Percentiles rank a stretch among this genome's conserved stretches.
Conservation (phyloP, 2,888 invertebrate species). For the Myopa tessellatipennis region DNA sequence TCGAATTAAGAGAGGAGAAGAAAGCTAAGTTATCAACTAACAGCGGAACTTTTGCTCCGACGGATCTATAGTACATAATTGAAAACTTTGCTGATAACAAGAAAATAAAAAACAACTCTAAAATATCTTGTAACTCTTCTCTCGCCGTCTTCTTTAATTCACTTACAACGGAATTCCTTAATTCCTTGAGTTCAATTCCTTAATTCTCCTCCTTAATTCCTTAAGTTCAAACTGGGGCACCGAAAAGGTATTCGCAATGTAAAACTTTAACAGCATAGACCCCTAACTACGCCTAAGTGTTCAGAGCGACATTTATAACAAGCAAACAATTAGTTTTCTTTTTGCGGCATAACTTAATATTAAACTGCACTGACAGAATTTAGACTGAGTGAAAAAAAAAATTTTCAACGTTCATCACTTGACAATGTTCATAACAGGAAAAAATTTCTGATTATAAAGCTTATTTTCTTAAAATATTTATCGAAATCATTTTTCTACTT, state of each 20-base stretch:
- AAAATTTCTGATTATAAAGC: too few species aligned
- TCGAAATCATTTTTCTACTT: too few species aligned
- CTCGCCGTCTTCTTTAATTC: neutral
- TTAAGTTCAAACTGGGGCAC: constrained; percentile 1
- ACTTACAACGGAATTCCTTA: too few species aligned
- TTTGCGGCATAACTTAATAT: too few species aligned
- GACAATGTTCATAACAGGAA: too few species aligned
- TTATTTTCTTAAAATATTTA: too few species aligned
- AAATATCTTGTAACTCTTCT: too few species aligned
- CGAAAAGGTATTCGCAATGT: constrained; percentile 11
- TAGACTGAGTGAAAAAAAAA: too few species aligned
- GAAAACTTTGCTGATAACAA: neutral
- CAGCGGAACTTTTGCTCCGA: neutral
- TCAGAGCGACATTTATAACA: neutral
- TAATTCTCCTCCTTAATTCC: neutral
- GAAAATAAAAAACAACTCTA: neutral
- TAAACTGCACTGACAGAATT: too few species aligned
- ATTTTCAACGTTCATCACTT: too few species aligned
- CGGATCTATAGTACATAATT: too few species aligned
- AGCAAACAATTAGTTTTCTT: too few species aligned
- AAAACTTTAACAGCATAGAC: neutral
- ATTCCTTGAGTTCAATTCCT: neutral
- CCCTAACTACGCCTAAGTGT: constrained; percentile 1
- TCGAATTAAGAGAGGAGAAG: neutral
- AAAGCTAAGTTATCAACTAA: neutral